Conservation (phyloP, 2,113 vertebrate genomes). For the Pseudolaguvia tuberculata region DNA sequence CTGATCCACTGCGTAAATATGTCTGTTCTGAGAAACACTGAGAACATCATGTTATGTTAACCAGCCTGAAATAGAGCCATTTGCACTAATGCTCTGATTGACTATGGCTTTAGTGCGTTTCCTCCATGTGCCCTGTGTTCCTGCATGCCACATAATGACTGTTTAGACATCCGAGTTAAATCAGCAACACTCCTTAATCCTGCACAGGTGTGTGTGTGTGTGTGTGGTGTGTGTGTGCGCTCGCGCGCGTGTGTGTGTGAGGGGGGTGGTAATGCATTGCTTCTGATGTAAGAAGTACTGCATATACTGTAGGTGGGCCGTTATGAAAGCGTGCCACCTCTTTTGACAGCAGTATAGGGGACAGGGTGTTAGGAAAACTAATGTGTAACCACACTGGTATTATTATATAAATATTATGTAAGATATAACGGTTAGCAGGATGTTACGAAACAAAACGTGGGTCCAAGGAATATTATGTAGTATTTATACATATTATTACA, state of each 20-base stretch:
- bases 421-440: not conserved
- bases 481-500: no score
- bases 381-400: no score
- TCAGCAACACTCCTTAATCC: constrained; percentile 10
- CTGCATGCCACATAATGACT: constrained; percentile 36
- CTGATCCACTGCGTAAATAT: not conserved
- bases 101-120: constrained; percentile 32
- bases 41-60: not conserved
- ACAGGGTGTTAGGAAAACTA: not conserved
- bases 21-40: not conserved
- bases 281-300: not conserved
- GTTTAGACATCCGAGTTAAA: constrained; percentile 28
- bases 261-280: not conserved
- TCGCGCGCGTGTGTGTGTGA: not conserved
- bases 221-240: constrained; percentile 12
- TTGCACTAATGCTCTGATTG: constrained; percentile 30
- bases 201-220: constrained; percentile 9
- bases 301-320: not conserved
- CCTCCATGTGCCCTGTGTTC: constrained; percentile 20
- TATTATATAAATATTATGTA: no score
- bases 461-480: not conserved
- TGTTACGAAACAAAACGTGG: not conserved
- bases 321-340: not conserved
- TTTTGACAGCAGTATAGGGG: not conserved
- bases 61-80: constrained; percentile 11